Base-by-base conservation (phyloP, 2,113 vertebrate species). In the Phocoena phocoena region DNA sequence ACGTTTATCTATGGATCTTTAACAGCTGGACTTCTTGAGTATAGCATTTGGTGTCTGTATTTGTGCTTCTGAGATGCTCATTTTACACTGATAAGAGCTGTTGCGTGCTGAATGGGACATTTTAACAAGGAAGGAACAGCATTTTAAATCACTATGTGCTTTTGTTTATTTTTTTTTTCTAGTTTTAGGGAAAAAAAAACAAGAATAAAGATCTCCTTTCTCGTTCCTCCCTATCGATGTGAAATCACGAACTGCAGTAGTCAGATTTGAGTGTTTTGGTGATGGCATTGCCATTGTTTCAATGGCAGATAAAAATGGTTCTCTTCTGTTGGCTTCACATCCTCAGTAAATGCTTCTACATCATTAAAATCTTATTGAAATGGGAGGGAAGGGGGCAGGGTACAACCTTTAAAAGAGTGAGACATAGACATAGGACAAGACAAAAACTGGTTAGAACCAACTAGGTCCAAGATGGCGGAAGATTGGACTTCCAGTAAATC, bases 91-190 rank as follows among this genome's bases (percentile, higher is more conserved):
- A 73, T 41, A 65, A 88, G 93, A 96, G 62, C 63, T 81, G 41
- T 25, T 53, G 76, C 62, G 31, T 38, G 79, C 67, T 53, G 44
- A 90, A 8, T 18, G 68, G 68, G 47, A 58, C 62, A 21, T 47
- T 87, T 77, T 71, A 38, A 53, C 80, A 83, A 88, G 90, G 63
- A 88, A 71, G 65, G 70, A 18, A 60, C 36, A 36, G 2, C 10
- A 11, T 93, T 82, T 93, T 55, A 71, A 68, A 84, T 94, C 88
- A 47, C 20, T 62, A 5, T 3, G 23, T 88, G 26, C 55, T 88
- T 88, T 84, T 91, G 31, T 90, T 95, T 94, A 20, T 77, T 92
- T 28, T 67, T 41, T 79, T 86, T 87, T 82, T 62, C 62, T 93
- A 82, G 84, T 91, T 95, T 88, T 92, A 68, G 80, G 68, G 18